phyloP scores from a whole-genome alignment of 2,113 vertebrate genomes.

The Strigops habroptila region DNA sequence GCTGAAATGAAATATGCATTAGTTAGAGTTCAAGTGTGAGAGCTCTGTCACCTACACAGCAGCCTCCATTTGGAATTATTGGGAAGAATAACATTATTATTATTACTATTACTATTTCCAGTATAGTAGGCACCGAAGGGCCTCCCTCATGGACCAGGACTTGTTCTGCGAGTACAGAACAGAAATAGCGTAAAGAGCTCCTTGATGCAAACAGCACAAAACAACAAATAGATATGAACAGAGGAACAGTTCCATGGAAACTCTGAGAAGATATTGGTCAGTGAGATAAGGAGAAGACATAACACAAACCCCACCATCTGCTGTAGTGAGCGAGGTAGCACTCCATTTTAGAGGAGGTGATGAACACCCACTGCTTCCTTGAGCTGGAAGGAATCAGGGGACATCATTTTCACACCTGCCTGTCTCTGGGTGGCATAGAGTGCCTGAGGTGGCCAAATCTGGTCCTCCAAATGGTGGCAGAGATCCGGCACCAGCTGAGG shows the following conservation, averaged over 20 bases:
- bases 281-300: not conserved
- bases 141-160: not conserved
- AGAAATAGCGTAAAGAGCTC: not conserved
- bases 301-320: not conserved
- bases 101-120: not conserved
- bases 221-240: not conserved
- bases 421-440: not conserved
- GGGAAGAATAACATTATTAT: not conserved
- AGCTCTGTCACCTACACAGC: not conserved
- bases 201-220: not conserved
- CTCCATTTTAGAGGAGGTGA: not conserved
- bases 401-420: not conserved
- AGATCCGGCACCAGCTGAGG: not conserved
- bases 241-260: not conserved
- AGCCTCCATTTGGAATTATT: not conserved
- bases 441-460: not conserved
- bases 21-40: not conserved
- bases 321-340: not conserved
- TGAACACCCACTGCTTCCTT: not conserved
- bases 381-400: not conserved
- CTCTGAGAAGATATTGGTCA: not conserved
- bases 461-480: not conserved
- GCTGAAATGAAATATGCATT: not conserved
- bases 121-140: not conserved
- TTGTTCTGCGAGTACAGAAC: not conserved